Evolutionary conservation across 2,797 vertebrate genomes (phyloP).

Genomic region (Crossoptilon crossoptilon): DNA sequence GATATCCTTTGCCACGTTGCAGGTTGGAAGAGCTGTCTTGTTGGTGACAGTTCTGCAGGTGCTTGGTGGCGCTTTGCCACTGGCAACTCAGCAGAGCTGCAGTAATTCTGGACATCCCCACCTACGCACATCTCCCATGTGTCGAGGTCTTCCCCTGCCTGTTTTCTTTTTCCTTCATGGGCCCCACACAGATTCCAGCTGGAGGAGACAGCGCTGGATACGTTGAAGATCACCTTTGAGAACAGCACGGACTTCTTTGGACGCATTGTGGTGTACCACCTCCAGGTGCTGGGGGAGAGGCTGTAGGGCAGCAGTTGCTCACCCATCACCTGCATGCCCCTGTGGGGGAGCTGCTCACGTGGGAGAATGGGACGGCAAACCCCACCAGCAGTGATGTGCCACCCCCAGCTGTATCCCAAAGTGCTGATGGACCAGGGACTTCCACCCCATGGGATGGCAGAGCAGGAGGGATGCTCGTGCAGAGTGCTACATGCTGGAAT

Average conservation of each 20-base stretch:
- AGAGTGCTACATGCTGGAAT: not conserved
- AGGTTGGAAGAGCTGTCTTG: not conserved
- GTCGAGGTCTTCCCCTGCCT: not conserved
- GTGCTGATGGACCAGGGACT: not conserved
- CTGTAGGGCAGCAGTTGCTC: not conserved
- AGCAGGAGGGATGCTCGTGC: not conserved
- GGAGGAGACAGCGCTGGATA: constrained; percentile 83
- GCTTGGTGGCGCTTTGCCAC: not conserved
- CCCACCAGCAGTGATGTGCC: not conserved
- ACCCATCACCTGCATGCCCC: accelerated
- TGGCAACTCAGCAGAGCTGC: not conserved
- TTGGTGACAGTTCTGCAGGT: not conserved
- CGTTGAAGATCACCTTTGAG: constrained; percentile 92
- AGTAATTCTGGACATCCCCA: accelerated
- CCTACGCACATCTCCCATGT: accelerated
- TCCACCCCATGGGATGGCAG: accelerated
- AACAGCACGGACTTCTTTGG: constrained; percentile 95
- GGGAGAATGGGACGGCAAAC: not conserved
- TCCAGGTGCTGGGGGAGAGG: constrained; percentile 88
- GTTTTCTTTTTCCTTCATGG: constrained; percentile 81
- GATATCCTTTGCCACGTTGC: constrained; percentile 86
- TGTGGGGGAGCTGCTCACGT: accelerated
- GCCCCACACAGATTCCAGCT: constrained; percentile 88
- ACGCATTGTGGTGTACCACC: constrained; percentile 91
- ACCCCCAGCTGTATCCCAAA: not conserved